phyloP scores from a whole-genome alignment of 2,888 invertebrate genomes.

The Heliconius ismenius region DNA sequence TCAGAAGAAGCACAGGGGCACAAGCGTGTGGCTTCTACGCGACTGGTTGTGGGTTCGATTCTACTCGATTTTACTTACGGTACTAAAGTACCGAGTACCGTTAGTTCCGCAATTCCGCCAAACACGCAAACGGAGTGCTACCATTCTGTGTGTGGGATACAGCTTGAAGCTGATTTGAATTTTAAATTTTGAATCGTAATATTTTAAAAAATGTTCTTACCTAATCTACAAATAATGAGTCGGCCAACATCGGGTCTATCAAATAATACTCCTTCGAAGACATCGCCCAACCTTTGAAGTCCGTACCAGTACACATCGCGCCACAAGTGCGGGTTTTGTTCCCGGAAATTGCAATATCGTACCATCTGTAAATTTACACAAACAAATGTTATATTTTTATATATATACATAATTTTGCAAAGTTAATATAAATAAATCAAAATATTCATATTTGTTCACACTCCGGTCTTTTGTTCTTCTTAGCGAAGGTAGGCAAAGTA shows the following conservation, averaged over 20 bases:
- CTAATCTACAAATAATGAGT: conserved; percentile 86
- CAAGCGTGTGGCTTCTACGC: no score
- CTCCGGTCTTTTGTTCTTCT: neutral
- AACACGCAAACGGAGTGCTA: no score
- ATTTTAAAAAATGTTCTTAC: conserved; percentile 59
- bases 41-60: no score
- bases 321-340: conserved; percentile 85
- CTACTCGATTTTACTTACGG: no score
- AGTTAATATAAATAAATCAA: neutral
- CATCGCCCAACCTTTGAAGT: conserved; percentile 83
- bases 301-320: conserved; percentile 85
- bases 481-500: neutral
- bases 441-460: neutral
- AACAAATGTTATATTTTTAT: neutral
- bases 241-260: conserved; percentile 81
- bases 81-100: no score
- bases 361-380: conserved; percentile 77
- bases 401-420: neutral
- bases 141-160: no score
- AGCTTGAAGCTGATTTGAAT: no score
- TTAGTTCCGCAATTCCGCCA: no score
- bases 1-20: no score
- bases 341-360: conserved; percentile 87
- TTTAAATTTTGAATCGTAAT: neutral
- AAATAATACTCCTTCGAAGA: conserved; percentile 82